Percentiles rank a stretch among this genome's conserved stretches.
phyloP scores from a whole-genome alignment of 2,888 invertebrate genomes.

The Epinotia demarniana region DNA sequence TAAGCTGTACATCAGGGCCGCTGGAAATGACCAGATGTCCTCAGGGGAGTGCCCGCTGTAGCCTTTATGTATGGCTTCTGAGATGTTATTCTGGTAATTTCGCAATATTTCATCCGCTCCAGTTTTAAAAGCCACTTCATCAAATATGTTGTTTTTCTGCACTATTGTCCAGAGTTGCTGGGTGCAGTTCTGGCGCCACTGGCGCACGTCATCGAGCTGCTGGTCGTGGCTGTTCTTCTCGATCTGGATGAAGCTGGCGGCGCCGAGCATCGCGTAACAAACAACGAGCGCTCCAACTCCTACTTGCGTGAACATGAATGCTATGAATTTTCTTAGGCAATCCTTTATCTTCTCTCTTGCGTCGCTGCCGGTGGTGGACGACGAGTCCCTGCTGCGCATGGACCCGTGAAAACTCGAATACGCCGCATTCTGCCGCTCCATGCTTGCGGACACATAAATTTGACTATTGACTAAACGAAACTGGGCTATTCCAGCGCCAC shows the following conservation, averaged over 20 bases:
- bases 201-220: slow-evolving; percentile 78
- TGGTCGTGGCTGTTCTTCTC: slow-evolving; percentile 86
- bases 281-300: slow-evolving; percentile 95
- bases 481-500: slow-evolving; percentile 46
- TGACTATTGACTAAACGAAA: slow-evolving; percentile 12
- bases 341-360: slow-evolving; percentile 92
- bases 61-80: slow-evolving; percentile 87
- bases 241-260: slow-evolving; percentile 91
- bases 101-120: slow-evolving; percentile 86
- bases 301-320: slow-evolving; percentile 97
- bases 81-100: slow-evolving; percentile 88
- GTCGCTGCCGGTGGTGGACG: slow-evolving; percentile 87
- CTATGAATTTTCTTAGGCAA: slow-evolving; percentile 93
- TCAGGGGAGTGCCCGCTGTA: slow-evolving; percentile 88
- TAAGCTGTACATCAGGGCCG: slow-evolving; percentile 94
- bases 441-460: slow-evolving; percentile 48
- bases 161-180: slow-evolving; percentile 88
- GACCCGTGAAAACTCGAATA: slow-evolving; percentile 84
- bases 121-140: slow-evolving; percentile 86
- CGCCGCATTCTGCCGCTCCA: slow-evolving; percentile 71
- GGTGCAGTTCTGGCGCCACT: slow-evolving; percentile 84
- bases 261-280: slow-evolving; percentile 94
- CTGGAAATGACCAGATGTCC: slow-evolving; percentile 94
- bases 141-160: slow-evolving; percentile 87
- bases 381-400: slow-evolving; percentile 87